These are phyloP conservation scores for Cephalopterus ornatus DNA, from an alignment of 2,113 vertebrate genomes.

Conservation along the genomic window DNA sequence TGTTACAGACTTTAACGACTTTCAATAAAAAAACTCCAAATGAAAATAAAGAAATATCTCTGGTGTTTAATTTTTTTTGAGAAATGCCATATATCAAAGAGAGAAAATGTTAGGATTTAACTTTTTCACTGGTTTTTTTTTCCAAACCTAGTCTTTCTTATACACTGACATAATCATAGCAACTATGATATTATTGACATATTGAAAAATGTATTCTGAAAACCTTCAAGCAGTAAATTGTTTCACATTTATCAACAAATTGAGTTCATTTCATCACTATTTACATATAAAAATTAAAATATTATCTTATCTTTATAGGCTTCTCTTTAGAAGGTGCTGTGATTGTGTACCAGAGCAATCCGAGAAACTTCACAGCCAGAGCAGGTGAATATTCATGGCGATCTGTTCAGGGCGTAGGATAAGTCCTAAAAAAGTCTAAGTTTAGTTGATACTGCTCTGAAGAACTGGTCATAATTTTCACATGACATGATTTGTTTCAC, in stretches of 20 bases:
- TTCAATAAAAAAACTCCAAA: background rate
- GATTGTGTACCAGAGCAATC: fast-evolving
- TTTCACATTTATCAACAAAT: background rate
- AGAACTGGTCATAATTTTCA: background rate
- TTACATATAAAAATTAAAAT: background rate
- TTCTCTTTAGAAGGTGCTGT: background rate
- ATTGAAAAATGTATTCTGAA: background rate
- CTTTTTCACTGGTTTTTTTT: background rate
- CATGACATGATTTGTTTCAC: background rate
- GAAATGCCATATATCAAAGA: background rate
- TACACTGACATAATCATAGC: background rate
- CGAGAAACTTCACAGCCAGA: background rate
- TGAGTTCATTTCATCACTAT: background rate
- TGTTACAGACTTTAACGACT: background rate
- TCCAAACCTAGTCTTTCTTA: background rate
- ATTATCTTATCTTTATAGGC: background rate
- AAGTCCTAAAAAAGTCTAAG: background rate
- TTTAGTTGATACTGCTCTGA: background rate
- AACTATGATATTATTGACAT: background rate
- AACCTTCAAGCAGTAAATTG: background rate
- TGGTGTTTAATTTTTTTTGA: background rate
- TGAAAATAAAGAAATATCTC: fast-evolving
- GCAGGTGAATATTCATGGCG: background rate
- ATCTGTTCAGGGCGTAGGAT: background rate
- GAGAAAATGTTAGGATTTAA: background rate